Evolutionary conservation across 1,140 invertebrate genomes (phyloP), one percentile per base, ranked within the genome.

Genomic region (Zaprionus gabonicus): DNA sequence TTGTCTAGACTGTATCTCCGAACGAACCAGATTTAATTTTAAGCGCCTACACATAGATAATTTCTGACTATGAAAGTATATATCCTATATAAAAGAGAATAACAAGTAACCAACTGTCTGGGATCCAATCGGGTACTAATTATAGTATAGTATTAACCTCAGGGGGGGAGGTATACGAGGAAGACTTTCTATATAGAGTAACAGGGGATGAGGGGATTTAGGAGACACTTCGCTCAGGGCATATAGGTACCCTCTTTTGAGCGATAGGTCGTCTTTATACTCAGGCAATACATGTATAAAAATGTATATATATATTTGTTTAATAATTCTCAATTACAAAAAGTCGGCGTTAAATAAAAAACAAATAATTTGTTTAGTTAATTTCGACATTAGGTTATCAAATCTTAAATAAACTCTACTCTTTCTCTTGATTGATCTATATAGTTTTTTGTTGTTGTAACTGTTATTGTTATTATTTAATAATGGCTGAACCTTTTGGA

Each of bases 1-100:
- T 99, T 0, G 46, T 76, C 13, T 76, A 76, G 46, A 10, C 31
- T 10, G 31, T 34, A 10, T 12, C 20, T 25, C 44, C 23, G 1
- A 27, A 34, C 10, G 23, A 23, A 7, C n/a, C n/a, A 6, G 13
- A 59, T n/a, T 34, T 51, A 73, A 36, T 71, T 57, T 20, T 57
- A 55, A 55, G 53, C n/a, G 23, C 15, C 17, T 44, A 56, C 15
- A 27, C 25, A 31, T 53, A 34, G 62, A 49, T 7, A 12, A 49
- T 25, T 51, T 51, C 46, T 20, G 46, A 51, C 46, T 51, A 25
- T 51, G 41, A 17, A n/a, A 44, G 15, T 7, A 17, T 46, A 46
- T 46, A 17, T 0, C n/a, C 2, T 46, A 17, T 10, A 46, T 34
- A 34, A 34, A 17, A 17, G n/a, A 46, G n/a, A 46, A 46, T 46